Conservation (phyloP, 2,888 invertebrate genomes). For the Scrobipalpa atriplicella region DNA sequence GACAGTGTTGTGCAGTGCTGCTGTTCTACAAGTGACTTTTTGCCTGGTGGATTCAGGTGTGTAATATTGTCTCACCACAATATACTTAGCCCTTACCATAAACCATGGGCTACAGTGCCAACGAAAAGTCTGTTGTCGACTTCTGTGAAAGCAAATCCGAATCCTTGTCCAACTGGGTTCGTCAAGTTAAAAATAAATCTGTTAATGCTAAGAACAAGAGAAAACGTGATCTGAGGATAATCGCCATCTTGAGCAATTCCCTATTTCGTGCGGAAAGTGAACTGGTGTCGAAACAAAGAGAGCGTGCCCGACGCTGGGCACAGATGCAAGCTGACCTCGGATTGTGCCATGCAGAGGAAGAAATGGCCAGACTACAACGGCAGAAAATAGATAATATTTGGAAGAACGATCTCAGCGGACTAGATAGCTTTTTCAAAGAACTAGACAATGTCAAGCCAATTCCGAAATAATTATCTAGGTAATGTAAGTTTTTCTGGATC, state of each 20-base stretch:
- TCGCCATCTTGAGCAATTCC: constrained; percentile 85
- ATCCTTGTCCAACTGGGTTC: constrained; percentile 85
- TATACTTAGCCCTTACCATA: constrained; percentile 55
- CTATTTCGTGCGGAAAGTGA: constrained; percentile 83
- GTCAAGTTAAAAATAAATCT: constrained; percentile 84
- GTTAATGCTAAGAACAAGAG: constrained; percentile 79
- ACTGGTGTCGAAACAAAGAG: constrained; percentile 84
- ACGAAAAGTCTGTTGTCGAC: constrained; percentile 74
- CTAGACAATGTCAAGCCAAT: constrained; percentile 83
- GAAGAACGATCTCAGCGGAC: constrained; percentile 84
- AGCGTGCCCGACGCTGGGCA: constrained; percentile 84
- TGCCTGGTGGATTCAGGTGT: constrained; percentile 80
- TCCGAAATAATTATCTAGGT: constrained; percentile 61
- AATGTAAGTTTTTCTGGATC: constrained; percentile 69
- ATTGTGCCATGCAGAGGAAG: constrained; percentile 73
- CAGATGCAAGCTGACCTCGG: constrained; percentile 79
- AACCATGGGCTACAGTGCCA: constrained; percentile 74
- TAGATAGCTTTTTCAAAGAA: constrained; percentile 86
- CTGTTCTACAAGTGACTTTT: constrained; percentile 40
- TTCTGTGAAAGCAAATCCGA: constrained; percentile 82
- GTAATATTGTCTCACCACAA: constrained; percentile 67
- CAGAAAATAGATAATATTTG: constrained; percentile 77
- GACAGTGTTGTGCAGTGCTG: constrained; percentile 31
- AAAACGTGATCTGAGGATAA: constrained; percentile 84
- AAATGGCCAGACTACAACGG: constrained; percentile 66